Evolutionary conservation across 1,140 invertebrate genomes (phyloP), one percentile per base, ranked within the genome.

Genomic region (Calliphora vicina): DNA sequence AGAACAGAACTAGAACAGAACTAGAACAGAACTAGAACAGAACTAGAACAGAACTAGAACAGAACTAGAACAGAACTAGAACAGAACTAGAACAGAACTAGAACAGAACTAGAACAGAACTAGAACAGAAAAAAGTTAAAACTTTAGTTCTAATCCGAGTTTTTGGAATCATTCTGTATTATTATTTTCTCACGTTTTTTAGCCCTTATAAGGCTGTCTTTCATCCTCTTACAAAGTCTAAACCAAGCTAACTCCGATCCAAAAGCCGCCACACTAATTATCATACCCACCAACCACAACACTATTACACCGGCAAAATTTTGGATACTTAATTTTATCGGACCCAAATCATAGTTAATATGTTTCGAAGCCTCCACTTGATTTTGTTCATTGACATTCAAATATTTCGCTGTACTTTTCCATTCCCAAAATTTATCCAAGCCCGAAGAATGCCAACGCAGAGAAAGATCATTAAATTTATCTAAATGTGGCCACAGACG

Each of bases 391-490:
- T 86, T 83, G 8, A 81, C 84, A 81, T 86, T 87, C 85, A 89
- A 86, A 25, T 86, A 88, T 13, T 86, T 84, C 0, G 86, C 88
- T 3, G 84, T 82, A 13, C 87, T 86, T 20, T 86, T 85, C 88
- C 88, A 90, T 29, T 90, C 88, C 88, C 88, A 90, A 29, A 84
- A 88, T 67, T 88, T 88, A 42, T 86, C 87, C 23, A 90, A 67
- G 5, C 88, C 88, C 0, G 88, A 87, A 10, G 88, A 88, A 27
- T 88, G 87, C 86, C 87, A 87, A 2, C 71, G 73, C 12, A 88
- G 74, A 12, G 86, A 85, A 9, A 87, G 84, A 29, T 88, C 81
- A 83, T 87, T 88, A 35, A 84, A 88, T n/a, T 84, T 82, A 6
- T 78, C 71, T 23, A 86, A 82, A 43, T 86, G 83, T 0, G 85